phyloP scores from a whole-genome alignment of 2,888 invertebrate genomes.

The Autographa gamma region DNA sequence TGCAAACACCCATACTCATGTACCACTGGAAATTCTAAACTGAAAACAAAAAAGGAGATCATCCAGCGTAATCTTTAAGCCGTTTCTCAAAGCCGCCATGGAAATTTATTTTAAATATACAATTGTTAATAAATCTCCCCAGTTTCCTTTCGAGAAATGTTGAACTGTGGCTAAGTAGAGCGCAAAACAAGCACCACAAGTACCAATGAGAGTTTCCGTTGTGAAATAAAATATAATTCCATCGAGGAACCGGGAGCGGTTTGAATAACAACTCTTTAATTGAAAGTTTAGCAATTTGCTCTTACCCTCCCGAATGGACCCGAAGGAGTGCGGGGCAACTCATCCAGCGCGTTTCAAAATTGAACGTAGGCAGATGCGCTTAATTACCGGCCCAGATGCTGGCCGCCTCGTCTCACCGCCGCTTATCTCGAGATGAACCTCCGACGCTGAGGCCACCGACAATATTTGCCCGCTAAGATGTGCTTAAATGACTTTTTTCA shows the following conservation, averaged over 20 bases:
- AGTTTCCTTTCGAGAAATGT: constrained; percentile 75
- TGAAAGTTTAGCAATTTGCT: constrained; percentile 89
- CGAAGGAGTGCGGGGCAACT: constrained; percentile 83
- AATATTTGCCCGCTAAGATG: constrained; percentile 78
- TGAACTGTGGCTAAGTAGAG: constrained; percentile 77
- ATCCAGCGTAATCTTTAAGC: constrained; percentile 57
- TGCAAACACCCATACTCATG: not conserved
- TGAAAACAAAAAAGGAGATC: constrained; percentile 52
- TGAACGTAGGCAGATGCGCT: constrained; percentile 89
- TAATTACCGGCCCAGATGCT: constrained; percentile 87
- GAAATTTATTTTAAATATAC: constrained; percentile 69
- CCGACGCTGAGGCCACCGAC: constrained; percentile 72
- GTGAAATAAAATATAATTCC: constrained; percentile 87
- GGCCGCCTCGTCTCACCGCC: constrained; percentile 71
- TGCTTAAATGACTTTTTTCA: constrained; percentile 76
- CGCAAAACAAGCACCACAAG: constrained; percentile 81
- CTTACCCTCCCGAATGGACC: constrained; percentile 87
- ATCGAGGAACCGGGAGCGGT: constrained; percentile 82
- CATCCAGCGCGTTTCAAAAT: constrained; percentile 87
- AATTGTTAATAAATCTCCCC: constrained; percentile 74
- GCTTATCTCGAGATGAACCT: constrained; percentile 85
- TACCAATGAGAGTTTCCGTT: constrained; percentile 80
- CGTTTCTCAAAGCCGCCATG: constrained; percentile 49
- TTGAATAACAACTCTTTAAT: constrained; percentile 89
- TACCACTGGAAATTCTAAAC: constrained; percentile 23